Percentiles rank a stretch among this genome's conserved stretches.
Conservation (phyloP, 30 jellyfish, hydroid and myxozoan species). For the Morbakka virulenta region DNA sequence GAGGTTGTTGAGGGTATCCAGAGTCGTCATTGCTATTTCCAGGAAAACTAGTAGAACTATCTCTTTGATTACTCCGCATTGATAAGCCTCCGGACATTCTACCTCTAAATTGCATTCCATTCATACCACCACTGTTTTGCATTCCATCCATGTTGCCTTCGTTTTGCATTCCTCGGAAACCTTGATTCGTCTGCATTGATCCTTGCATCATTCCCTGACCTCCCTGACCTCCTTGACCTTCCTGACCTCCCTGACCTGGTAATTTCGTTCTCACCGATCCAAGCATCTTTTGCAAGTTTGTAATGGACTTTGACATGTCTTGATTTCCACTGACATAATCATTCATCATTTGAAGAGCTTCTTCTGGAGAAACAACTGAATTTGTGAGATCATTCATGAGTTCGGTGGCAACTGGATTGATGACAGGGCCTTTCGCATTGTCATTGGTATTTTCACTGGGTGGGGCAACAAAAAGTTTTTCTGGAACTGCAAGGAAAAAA, state of each 20-base stretch:
- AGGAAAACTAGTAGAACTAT: not conserved
- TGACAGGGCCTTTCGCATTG: slow-evolving; percentile 67
- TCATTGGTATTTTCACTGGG: slow-evolving; percentile 33
- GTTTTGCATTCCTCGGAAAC: no score
- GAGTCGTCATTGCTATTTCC: not conserved
- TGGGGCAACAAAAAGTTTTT: slow-evolving; percentile 44
- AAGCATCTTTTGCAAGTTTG: slow-evolving; percentile 53
- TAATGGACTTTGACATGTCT: slow-evolving; percentile 85
- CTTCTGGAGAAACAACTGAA: slow-evolving; percentile 84
- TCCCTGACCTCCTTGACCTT: no score
- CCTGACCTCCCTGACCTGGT: no score
- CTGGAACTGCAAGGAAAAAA: slow-evolving; percentile 31
- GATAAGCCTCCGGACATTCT: no score
- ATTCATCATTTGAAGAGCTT: slow-evolving; percentile 92
- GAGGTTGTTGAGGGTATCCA: not conserved
- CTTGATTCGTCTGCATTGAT: no score
- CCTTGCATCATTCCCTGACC: no score
- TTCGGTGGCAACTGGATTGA: slow-evolving; percentile 81
- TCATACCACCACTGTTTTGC: no score
- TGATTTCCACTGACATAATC: slow-evolving; percentile 95
- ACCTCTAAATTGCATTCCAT: no score
- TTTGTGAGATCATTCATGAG: slow-evolving; percentile 70
- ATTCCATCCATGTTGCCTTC: no score
- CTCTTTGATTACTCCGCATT: not conserved
- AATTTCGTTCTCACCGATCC: slow-evolving; percentile 37